Evolutionary conservation across 1,140 invertebrate genomes (phyloP), one percentile per base, ranked within the genome.

Genomic region (Bombus ignitus): DNA sequence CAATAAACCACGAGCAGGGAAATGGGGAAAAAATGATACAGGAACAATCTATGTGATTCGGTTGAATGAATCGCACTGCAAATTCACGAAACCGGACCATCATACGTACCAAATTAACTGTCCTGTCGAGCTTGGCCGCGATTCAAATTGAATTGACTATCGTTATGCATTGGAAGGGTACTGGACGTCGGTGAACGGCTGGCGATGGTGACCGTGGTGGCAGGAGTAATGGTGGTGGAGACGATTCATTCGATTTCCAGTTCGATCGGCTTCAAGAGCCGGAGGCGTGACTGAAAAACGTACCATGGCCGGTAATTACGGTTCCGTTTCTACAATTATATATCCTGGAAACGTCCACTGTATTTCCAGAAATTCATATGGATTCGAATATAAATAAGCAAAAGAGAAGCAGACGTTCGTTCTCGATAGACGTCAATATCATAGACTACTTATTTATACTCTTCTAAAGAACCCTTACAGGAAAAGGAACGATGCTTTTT

Each of bases 91-190:
- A 89, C 77, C 82, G 77, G 71, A 77, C 59, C 88, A 89, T 92
- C 92, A 91, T 92, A 92, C 91, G 89, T 86, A 74, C 87, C 88
- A 91, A 92, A 92, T 92, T 91, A 91, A 93, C 92, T 91, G 90
- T 92, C 86, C 89, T 83, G 89, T 93, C 89, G 89, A 91, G 87
- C 84, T 91, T 92, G 89, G 90, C 87, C 88, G 75, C 88, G 91
- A 92, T 92, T 92, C 87, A 92, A 92, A 93, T 92, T 93, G 91
- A 92, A 93, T 92, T 85, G 89, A 91, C 88, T 91, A 90, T 92
- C 90, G 88, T 93, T 92, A 91, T 91, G 90, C 89, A 76, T 87
- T 39, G 86, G 76, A 77, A 83, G 65, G 68, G 68, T 78, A 25
- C 32, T 62, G 65, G 66, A 68, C 73, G n/a, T 35, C 62, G 62